Base-by-base conservation (phyloP, 2,797 vertebrate genomes). In the Girardinus metallicus region DNA sequence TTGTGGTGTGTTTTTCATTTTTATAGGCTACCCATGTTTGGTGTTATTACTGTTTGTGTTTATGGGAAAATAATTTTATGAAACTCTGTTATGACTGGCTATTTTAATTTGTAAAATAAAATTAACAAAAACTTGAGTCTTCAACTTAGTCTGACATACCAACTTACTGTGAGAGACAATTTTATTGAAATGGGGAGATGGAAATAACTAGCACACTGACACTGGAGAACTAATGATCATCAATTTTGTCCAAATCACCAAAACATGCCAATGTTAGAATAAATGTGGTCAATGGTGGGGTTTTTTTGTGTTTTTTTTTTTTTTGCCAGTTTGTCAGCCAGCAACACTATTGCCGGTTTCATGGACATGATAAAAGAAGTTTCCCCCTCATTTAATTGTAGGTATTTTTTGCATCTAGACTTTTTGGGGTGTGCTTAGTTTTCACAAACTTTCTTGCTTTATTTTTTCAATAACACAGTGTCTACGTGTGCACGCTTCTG, bases 1-100 rank as follows among this genome's bases (percentile, higher is more conserved):
- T 44, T 57, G 39, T 75, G 74, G 53, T 75, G 36, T 75, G 23
- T 75, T 75, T 55, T 81, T 77, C 68, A 73, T 80, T 68, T 18
- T 36, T 62, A 55, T 1, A 15, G 39, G 53, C 72, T 46, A 21
- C 1, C 1, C 72, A 55, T 46, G 72, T 15, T 75, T 70, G 29
- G 10, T 75, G 68, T 81, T 73, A 76, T 34, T 47, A 51, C 53
- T 12, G 11, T 23, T 6, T 60, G 26, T 53, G 26, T 31, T 44
- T 70, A 41, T 34, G 55, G 55, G 16, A 43, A 75, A 57, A 29
- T n/a, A 3, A 39, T 55, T 66, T 39, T 44, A 9, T 68, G 76
- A n/a, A 53, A 39, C 13, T 49, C 75, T 1, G n/a, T 64, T 71
- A 51, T 70, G 18, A 5, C 9, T 49, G 5, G 43, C 18, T n/a